Evolutionary conservation across 2,113 vertebrate species (phyloP), one percentile per base, ranked within the genome.

Genomic region (Strigops habroptila): DNA sequence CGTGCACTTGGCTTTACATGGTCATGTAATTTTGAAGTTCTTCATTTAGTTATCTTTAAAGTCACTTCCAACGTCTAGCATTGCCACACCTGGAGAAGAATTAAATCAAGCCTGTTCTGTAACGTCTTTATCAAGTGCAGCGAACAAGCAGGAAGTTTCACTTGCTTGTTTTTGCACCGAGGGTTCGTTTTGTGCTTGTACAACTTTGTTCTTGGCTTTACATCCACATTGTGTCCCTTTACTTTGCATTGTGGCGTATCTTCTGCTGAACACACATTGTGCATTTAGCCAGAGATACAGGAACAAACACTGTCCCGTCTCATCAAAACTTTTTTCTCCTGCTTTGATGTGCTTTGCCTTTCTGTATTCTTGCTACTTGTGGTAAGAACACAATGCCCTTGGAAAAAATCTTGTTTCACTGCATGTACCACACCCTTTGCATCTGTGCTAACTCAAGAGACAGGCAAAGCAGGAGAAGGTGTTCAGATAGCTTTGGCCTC

Each of bases 321-420:
- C 60, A 64, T n/a, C 30, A 48, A 59, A 70, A 27, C 37, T 25
- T 87, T 81, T 39, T 78, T 70, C 33, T 75, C 33, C 67, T 79
- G 39, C 31, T 93, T 88, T 39, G 68, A 60, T 28, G 28, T 27
- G 21, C 78, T 95, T 84, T 82, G 37, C 75, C 48, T 88, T 82
- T 69, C 27, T n/a, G 5, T 41, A 84, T 82, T 41, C 71, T 80
- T 76, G 41, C 77, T 73, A 44, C 33, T 76, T 52, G 23, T 69
- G 37, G 69, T 82, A 44, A 82, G 73, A 86, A 60, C 76, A 91
- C 59, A 53, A 18, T 51, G 43, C 43, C 62, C 81, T 84, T 43
- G 69, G 52, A 88, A 59, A 35, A 71, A 88, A 69, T 35, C 57
- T 64, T 68, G 14, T 79, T 75, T 87, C 1, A 4, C 57, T 74